Evolutionary conservation across 2,888 invertebrate genomes (phyloP).

Genomic region (Watsonalla binaria): DNA sequence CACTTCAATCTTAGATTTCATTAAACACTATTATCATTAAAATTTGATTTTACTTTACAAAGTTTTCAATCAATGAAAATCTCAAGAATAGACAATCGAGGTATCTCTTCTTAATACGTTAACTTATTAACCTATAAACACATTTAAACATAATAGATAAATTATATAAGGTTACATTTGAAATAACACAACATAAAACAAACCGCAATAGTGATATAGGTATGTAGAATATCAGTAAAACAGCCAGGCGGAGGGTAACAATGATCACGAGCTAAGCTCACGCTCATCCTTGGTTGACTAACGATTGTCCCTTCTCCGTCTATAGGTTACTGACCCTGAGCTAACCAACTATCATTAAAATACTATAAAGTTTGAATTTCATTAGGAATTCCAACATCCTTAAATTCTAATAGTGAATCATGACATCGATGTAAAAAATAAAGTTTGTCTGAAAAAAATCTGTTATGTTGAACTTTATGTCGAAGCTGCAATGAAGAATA

Average conservation of each 20-base stretch:
- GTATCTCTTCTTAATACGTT: no score
- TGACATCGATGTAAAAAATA: no score
- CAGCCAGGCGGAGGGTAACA: constrained; percentile 36
- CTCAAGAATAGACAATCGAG: no score
- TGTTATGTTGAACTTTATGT: no score
- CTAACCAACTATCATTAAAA: constrained; percentile 27
- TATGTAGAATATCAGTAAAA: constrained; percentile 27
- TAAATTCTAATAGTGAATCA: no score
- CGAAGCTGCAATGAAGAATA: no score
- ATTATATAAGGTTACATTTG: constrained; percentile 8
- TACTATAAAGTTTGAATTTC: constrained; percentile 5
- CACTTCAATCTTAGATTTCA: no score
- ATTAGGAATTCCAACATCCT: neutral
- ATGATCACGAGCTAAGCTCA: constrained; percentile 57
- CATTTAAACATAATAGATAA: constrained; percentile 1
- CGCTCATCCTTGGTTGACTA: constrained; percentile 62
- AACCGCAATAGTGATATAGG: constrained; percentile 13
- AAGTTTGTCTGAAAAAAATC: no score
- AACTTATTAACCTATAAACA: neutral
- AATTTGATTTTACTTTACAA: no score
- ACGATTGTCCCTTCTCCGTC: constrained; percentile 61
- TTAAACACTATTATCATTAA: no score
- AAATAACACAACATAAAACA: constrained; percentile 11
- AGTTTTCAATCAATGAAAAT: no score
- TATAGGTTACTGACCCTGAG: constrained; percentile 55